phyloP scores from a whole-genome alignment of 2,797 vertebrate species.

The Poecilia picta region DNA sequence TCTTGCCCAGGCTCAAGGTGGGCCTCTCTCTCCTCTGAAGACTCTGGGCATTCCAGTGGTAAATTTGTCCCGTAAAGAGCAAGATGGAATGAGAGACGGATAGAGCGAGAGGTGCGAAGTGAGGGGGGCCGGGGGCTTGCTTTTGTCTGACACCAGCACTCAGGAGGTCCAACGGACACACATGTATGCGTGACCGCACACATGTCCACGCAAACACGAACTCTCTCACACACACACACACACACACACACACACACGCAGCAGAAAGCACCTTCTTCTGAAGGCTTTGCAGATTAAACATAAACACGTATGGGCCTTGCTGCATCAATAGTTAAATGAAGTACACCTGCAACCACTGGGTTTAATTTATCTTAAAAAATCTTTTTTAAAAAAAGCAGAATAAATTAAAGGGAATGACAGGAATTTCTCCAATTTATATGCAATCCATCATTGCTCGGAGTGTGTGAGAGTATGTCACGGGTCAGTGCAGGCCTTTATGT shows the following conservation, averaged over 20 bases:
- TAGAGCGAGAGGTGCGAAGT: conserved; percentile 45
- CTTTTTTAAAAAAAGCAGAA: conserved; percentile 24
- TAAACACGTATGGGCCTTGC: conserved; percentile 15
- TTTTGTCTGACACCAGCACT: conserved; percentile 82
- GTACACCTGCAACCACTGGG: background rate
- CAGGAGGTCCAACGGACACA: conserved; percentile 71
- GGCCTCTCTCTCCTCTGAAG: conserved; percentile 86
- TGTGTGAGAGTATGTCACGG: conserved; percentile 55
- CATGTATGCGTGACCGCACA: conserved; percentile 56
- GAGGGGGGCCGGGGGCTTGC: conserved; percentile 60
- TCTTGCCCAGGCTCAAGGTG: conserved; percentile 79
- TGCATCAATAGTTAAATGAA: conserved; percentile 7
- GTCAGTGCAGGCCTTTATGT: conserved; percentile 70
- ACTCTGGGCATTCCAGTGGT: conserved; percentile 87
- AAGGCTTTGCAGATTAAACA: conserved; percentile 35
- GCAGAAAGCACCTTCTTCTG: conserved; percentile 4
- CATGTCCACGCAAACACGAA: conserved; percentile 25
- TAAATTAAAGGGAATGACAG: conserved; percentile 41
- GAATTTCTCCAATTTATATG: conserved; percentile 70
- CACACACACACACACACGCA: conserved; percentile 3
- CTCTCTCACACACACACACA: conserved; percentile 5
- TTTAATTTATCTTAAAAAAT: background rate
- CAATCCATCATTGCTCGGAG: conserved; percentile 53
- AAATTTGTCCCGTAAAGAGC: conserved; percentile 91
- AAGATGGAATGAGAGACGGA: conserved; percentile 50